Evolutionary conservation across 2,888 invertebrate species (phyloP).

Genomic region (Ryuthela nishihirai): DNA sequence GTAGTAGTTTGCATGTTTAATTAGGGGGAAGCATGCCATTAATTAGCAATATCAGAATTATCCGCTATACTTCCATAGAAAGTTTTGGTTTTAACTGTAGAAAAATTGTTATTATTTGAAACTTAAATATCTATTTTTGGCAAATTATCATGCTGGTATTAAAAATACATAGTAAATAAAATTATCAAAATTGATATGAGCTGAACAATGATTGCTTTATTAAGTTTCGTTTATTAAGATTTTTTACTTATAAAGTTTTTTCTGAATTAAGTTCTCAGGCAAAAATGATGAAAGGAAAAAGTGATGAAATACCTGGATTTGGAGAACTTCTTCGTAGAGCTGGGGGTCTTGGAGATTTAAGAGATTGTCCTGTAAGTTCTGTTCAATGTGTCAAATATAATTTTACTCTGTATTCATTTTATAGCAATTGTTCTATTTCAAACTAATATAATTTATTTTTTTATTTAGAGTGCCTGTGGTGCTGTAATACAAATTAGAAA

Average conservation of each 20-base stretch:
- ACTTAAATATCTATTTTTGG: slow-evolving; percentile 14
- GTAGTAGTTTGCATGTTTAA: too few relatives aligned
- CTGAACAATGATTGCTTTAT: too few relatives aligned
- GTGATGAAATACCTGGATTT: slow-evolving; percentile 56
- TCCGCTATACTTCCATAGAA: too few relatives aligned
- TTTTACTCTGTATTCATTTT: neutral
- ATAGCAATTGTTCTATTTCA: neutral
- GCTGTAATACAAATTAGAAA: slow-evolving; percentile 89
- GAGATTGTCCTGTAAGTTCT: slow-evolving; percentile 85
- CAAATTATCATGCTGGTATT: too few relatives aligned
- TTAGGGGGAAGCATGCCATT: too few relatives aligned
- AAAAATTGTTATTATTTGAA: too few relatives aligned
- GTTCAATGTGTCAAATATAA: neutral
- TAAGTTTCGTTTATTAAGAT: too few relatives aligned
- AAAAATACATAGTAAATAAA: too few relatives aligned
- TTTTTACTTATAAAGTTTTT: too few relatives aligned
- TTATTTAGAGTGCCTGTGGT: slow-evolving; percentile 79
- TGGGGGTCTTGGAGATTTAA: slow-evolving; percentile 89
- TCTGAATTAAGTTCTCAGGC: slow-evolving; percentile 35
- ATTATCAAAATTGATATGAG: too few relatives aligned
- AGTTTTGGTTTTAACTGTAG: too few relatives aligned
- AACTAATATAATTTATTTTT: neutral
- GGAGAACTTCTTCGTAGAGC: slow-evolving; percentile 81
- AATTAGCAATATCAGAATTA: too few relatives aligned
- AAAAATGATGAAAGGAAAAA: slow-evolving; percentile 32